Evolutionary conservation across 2,888 invertebrate genomes (phyloP).

Genomic region (Linyphia triangularis): DNA sequence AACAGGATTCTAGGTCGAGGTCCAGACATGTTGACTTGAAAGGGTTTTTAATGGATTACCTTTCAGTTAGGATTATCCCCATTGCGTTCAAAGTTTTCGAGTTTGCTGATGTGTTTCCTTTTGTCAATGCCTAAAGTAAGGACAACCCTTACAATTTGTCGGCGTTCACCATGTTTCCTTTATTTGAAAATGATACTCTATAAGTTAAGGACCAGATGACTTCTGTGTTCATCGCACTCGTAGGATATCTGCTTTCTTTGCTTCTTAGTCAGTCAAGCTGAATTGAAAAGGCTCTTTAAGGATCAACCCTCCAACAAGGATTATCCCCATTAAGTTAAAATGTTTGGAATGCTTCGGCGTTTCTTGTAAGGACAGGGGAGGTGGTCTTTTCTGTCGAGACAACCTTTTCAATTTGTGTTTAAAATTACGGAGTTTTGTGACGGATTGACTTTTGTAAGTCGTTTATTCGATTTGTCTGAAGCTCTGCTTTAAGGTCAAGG

Average conservation of each 20-base stretch:
- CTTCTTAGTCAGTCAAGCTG: conserved; percentile 25
- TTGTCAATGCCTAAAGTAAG: too few species aligned
- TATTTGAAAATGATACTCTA: too few species aligned
- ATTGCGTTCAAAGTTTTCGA: too few species aligned
- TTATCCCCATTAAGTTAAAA: not conserved
- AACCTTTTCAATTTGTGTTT: not conserved
- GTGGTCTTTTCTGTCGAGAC: too few species aligned
- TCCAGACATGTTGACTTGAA: too few species aligned
- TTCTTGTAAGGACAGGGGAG: not conserved
- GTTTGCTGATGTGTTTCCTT: too few species aligned
- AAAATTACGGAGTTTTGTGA: not conserved
- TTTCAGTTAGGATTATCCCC: too few species aligned
- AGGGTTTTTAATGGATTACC: too few species aligned
- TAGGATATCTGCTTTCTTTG: not conserved
- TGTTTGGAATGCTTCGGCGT: not conserved
- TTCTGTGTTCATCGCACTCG: too few species aligned
- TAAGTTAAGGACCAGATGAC: too few species aligned
- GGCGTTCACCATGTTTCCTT: too few species aligned
- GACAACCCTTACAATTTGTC: not conserved
- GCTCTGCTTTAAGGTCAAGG: not conserved
- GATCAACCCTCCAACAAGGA: not conserved
- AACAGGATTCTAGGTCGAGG: too few species aligned
- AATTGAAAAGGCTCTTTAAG: not conserved
- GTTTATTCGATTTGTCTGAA: not conserved
- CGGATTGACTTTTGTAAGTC: not conserved